A percentile compares a stretch with the other conserved stretches of the same genome.
Conservation (phyloP, 2,888 invertebrate genomes). For the Crematogaster levior region DNA sequence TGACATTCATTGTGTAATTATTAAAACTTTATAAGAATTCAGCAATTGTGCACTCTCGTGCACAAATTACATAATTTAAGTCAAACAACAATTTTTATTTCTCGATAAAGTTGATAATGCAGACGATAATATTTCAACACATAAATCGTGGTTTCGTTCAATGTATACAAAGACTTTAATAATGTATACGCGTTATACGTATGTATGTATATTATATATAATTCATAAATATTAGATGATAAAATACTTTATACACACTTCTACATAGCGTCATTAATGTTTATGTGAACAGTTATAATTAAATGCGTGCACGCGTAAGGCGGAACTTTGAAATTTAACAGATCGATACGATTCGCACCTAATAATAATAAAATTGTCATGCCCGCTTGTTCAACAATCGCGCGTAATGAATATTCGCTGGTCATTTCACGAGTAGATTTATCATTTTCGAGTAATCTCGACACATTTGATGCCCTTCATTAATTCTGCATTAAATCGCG, state of each 20-base stretch:
- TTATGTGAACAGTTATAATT: not conserved
- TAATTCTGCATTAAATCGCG: conserved; percentile 21
- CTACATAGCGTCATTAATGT: not conserved
- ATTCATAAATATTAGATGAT: no score
- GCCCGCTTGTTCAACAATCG: conserved; percentile 9
- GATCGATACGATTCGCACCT: conserved; percentile 15
- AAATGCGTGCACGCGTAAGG: not conserved
- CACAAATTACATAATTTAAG: not conserved
- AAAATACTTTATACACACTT: not conserved
- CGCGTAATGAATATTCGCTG: conserved; percentile 19
- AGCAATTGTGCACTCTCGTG: not conserved
- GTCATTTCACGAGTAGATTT: conserved; percentile 1
- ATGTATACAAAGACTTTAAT: no score
- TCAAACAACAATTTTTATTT: not conserved
- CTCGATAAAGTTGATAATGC: not conserved
- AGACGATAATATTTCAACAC: not conserved
- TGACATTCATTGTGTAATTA: not conserved
- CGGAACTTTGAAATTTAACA: not conserved
- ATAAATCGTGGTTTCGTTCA: no score
- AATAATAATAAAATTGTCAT: conserved; percentile 29
- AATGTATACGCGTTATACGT: no score
- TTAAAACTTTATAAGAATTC: not conserved
- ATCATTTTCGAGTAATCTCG: conserved; percentile 3
- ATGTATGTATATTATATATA: no score
- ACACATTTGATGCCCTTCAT: conserved; percentile 5